Evolutionary conservation across 37 sponge, comb jelly and placozoan genomes (phyloP), one percentile per base, ranked within the genome.

Genomic region (Axinella damicornis): DNA sequence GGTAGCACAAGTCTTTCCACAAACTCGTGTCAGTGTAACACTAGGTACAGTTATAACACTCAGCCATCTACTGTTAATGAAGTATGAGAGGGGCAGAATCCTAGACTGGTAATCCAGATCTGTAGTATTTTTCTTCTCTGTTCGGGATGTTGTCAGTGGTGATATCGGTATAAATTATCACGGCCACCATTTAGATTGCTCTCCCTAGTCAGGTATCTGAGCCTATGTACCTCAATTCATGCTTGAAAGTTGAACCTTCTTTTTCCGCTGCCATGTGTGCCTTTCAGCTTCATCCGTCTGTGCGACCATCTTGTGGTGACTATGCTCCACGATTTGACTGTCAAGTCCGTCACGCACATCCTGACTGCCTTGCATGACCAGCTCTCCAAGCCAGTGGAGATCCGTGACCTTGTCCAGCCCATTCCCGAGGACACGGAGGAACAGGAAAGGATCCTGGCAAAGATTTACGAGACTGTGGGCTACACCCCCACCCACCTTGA

Each of bases 251-350:
- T 11, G 11, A 27, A 14, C 27, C 12, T 61, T 5, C 5, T 27
- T 25, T 61, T 11, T 61, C 63, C 63, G 9, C 9, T 17, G 34
- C 35, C 4, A 35, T 68, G 11, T n/a, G n/a, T n/a, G n/a, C n/a
- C n/a, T n/a, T n/a, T n/a, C 63, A 77, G 93, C 30, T 95, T 95
- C 70, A 87, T 92, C 65, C 90, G 95, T 19, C 83, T 97, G 71
- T 90, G 95, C 52, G 95, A 97, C 86, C 94, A 93, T 78, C 69
- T 97, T 24, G 91, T 97, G 28, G 80, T 92, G 17, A 87, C 88
- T 64, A 92, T 94, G 90, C 78, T 97, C 54, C 98, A 97, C 71
- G 70, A 81, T 27, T 72, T 97, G 13, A 62, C 92, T 34, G 71
- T 90, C 27, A 79, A 76, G 60, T 97, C 98, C 1, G 74, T 69